Conservation (phyloP, 2,888 invertebrate species). For the Ectobius pallidus region DNA sequence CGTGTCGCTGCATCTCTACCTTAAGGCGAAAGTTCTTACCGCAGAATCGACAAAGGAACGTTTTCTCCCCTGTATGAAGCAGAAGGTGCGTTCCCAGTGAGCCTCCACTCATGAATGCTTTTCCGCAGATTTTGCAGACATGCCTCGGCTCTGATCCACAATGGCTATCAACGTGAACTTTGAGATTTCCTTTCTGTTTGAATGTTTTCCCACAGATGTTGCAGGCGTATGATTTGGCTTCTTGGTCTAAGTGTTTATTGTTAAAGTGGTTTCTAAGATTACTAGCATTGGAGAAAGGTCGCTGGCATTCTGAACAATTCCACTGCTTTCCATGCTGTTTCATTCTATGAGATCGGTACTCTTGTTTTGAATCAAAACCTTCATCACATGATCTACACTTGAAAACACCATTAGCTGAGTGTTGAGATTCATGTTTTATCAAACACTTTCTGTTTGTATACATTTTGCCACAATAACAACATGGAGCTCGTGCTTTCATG, state of each 20-base stretch:
- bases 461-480: constrained; percentile 25
- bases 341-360: constrained; percentile 21
- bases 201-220: constrained; percentile 51
- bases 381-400: constrained; percentile 27
- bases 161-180: constrained; percentile 56
- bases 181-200: constrained; percentile 54
- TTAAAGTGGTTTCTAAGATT: constrained; percentile 22
- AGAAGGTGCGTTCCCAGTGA: constrained; percentile 51
- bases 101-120: constrained; percentile 51
- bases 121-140: constrained; percentile 48
- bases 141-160: constrained; percentile 50
- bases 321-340: constrained; percentile 17
- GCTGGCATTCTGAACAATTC: constrained; percentile 17
- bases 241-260: constrained; percentile 9
- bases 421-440: constrained; percentile 30
- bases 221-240: constrained; percentile 43
- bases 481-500: constrained; percentile 1
- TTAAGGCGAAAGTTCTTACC: constrained; percentile 53
- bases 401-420: constrained; percentile 5
- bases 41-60: constrained; percentile 52
- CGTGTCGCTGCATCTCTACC: constrained; percentile 53
- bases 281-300: constrained; percentile 19
- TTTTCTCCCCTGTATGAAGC: constrained; percentile 49
- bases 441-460: constrained; percentile 21
- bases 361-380: constrained; percentile 4